Base-by-base conservation (phyloP, 2,888 invertebrate genomes). In the Phragmatobia fuliginosa region DNA sequence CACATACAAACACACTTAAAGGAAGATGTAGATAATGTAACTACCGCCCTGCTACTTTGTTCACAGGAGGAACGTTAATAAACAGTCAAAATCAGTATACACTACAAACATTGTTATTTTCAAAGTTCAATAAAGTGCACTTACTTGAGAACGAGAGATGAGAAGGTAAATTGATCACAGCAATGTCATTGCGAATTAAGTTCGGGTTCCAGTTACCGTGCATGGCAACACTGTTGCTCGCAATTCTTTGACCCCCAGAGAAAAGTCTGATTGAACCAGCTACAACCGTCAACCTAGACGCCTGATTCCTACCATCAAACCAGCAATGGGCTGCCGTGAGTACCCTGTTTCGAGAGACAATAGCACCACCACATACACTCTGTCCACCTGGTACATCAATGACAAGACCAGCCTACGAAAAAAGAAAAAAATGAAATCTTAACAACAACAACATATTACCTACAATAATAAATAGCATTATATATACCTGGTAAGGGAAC, bases 401-500 rank as follows among this genome's bases (percentile, higher is more conserved):
- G 32, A 66, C 16, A n/a, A 66, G 59, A 5, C 66, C 66, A 25
- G 7, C 33, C 60, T 66, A 21, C 16, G 38, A 38, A 11, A 38
- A 14, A 18, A 25, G n/a, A 25, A 25, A 45, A 38, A 38, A 21
- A 16, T 52, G 10, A 3, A 56, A 56, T 28, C 28, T 28, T 11
- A 1, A 28, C n/a, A 14, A 16, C 25, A 25, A 5, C 4, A 25
- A 5, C 11, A 3, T 5, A 6, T 45, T 21, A 56, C 5, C 16
- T 4, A 52, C 14, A 28, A 28, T 25, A 14, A 16, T 1, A 56
- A 25, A 28, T 28, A 56, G 1, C 56, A 4, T 56, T 2, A 14
- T 14, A 56, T 28, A 56, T 25, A 56, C 87, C 79, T 85, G 84
- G 68, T 81, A 72, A 5, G 83, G 83, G 68, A 82, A 79, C 56